Base-by-base conservation (phyloP, 2,113 vertebrate genomes). In the Elephas maximus region DNA sequence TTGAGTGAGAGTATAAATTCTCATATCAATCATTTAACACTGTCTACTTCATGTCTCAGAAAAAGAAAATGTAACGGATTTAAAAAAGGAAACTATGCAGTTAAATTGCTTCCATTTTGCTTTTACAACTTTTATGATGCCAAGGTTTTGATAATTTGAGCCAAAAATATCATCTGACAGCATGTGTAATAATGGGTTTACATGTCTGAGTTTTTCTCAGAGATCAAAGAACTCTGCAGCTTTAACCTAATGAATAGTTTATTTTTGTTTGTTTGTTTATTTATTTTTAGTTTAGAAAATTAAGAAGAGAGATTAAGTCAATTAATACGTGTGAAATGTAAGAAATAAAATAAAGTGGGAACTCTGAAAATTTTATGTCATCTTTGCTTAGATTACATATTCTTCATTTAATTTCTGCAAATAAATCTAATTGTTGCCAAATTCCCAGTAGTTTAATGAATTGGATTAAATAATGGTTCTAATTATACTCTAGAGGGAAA, bases 391-490 rank as follows among this genome's bases (percentile, higher is more conserved):
- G n/a, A 74, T 14, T 76, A 90, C 21, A 37, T 89, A 71, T 60
- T 88, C 12, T 65, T 96, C 44, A 86, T 18, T 67, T 23, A 86
- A 28, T 78, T 92, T 92, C 30, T 96, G 1, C 17, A 78, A 93
- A 91, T 48, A 86, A 94, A 48, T n/a, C 12, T 94, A 95, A 96
- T 83, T 71, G 24, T 86, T 71, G 21, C 15, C 37, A 93, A 94
- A 93, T 82, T 91, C 21, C 82, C 8, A 91, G 21, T 37, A 94
- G 53, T 88, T 92, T 71, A 96, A 93, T 83, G 80, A 6, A 65
- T 65, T 28, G 90, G 48, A 93, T 88, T 96, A 95, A 94, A 82
- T 94, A 97, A 88, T 76, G 41, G 51, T 67, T 93, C n/a, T 90
- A 90, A 82, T 90, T 94, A 85, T 77, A 96, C 41, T 67, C 63